phyloP scores from a whole-genome alignment of 92 coral and sea anemone species.

The Umimayanthus kanabou region DNA sequence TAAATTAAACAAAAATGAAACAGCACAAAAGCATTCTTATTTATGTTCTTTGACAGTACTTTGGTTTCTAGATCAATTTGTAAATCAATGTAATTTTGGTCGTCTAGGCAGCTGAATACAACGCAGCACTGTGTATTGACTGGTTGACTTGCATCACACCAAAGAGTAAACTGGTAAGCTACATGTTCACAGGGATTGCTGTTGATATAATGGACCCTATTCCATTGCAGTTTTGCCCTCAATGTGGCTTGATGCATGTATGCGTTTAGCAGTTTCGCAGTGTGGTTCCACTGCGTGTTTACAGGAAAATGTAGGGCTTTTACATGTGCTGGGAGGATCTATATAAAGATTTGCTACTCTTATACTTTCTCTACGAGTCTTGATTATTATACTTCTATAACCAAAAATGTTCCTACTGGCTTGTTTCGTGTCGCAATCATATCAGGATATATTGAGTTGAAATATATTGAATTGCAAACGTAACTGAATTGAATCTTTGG shows the following conservation, averaged over 20 bases:
- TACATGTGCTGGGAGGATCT: too few species aligned
- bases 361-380: too few species aligned
- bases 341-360: too few species aligned
- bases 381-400: too few species aligned
- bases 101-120: constrained; percentile 94
- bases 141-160: constrained; percentile 94
- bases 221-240: neutral
- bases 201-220: neutral
- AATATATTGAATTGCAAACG: too few species aligned
- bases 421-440: too few species aligned
- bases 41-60: neutral
- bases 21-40: too few species aligned
- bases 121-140: constrained; percentile 93
- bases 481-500: neutral
- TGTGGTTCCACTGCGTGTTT: neutral
- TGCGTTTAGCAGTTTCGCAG: neutral
- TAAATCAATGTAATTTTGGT: neutral
- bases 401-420: too few species aligned
- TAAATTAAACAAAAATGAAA: too few species aligned
- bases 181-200: neutral
- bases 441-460: too few species aligned
- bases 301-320: neutral
- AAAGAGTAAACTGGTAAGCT: constrained; percentile 87
- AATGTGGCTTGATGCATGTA: neutral
- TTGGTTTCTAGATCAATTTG: neutral